Evolutionary conservation across 1,140 invertebrate genomes (phyloP).

Genomic region (Camponotus floridanus): DNA sequence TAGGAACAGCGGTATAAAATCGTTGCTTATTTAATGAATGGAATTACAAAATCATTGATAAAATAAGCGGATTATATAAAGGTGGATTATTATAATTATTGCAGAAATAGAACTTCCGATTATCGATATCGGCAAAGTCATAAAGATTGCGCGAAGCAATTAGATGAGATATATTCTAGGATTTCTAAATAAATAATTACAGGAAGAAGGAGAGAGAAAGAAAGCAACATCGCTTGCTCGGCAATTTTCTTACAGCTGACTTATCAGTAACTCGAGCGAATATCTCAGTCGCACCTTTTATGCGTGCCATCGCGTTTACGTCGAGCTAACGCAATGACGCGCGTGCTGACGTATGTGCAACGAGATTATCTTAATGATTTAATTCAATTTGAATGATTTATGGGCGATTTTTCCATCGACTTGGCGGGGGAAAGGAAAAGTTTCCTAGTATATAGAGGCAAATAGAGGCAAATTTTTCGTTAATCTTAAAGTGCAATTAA

Average conservation of each 20-base stretch:
- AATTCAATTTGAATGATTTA: constrained; percentile 27
- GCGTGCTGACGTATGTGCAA: constrained; percentile 40
- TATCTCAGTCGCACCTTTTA: constrained; percentile 27
- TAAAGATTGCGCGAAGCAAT: background rate
- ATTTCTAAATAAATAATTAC: constrained; percentile 26
- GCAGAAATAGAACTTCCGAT: background rate
- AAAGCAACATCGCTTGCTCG: background rate
- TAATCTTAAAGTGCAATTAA: too few species aligned
- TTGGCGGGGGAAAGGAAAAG: background rate
- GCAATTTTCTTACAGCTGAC: constrained; percentile 16
- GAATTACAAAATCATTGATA: background rate
- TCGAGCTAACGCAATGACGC: constrained; percentile 36
- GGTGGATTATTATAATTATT: constrained; percentile 29
- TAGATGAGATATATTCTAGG: constrained; percentile 15
- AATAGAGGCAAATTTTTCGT: background rate
- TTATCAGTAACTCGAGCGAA: constrained; percentile 34
- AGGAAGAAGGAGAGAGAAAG: background rate
- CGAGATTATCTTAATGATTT: constrained; percentile 20
- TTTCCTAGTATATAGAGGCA: background rate
- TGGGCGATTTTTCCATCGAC: constrained; percentile 4
- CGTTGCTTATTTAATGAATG: background rate
- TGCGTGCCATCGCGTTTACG: constrained; percentile 22
- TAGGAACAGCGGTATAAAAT: background rate
- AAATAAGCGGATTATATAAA: background rate
- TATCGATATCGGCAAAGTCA: background rate